phyloP scores from a whole-genome alignment of 2,888 invertebrate species.

The Cordilura impudica region DNA sequence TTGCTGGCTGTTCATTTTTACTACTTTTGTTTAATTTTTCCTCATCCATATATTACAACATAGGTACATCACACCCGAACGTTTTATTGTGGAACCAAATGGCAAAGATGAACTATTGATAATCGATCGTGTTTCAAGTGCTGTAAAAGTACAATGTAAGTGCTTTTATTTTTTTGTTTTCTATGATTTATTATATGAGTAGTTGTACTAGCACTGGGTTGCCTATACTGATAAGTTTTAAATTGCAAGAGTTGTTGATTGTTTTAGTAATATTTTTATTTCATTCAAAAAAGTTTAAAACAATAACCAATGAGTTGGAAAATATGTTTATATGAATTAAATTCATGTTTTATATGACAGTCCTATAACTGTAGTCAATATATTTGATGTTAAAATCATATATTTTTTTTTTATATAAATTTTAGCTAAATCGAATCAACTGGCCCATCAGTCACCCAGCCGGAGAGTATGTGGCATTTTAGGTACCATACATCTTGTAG shows the following conservation, averaged over 20 bases:
- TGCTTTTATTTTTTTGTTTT: conserved; percentile 15
- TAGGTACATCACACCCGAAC: conserved; percentile 92
- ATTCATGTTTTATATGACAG: no score
- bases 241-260: no score
- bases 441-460: conserved; percentile 82
- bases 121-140: conserved; percentile 89
- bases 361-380: no score
- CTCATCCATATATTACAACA: conserved; percentile 16
- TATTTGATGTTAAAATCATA: no score
- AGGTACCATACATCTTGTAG: conserved; percentile 89
- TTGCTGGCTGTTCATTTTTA: conserved; percentile 20
- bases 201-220: no score
- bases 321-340: no score
- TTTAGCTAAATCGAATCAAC: conserved; percentile 82
- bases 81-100: conserved; percentile 91
- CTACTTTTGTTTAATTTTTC: not conserved
- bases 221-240: no score
- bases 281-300: not conserved
- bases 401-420: no score
- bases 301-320: conserved; percentile 26
- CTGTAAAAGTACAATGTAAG: conserved; percentile 85
- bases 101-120: conserved; percentile 86
- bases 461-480: conserved; percentile 91
- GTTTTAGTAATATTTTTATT: not conserved
- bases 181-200: not conserved